Conservation (phyloP, 2,888 invertebrate genomes). For the Schrankia costaestrigalis region DNA sequence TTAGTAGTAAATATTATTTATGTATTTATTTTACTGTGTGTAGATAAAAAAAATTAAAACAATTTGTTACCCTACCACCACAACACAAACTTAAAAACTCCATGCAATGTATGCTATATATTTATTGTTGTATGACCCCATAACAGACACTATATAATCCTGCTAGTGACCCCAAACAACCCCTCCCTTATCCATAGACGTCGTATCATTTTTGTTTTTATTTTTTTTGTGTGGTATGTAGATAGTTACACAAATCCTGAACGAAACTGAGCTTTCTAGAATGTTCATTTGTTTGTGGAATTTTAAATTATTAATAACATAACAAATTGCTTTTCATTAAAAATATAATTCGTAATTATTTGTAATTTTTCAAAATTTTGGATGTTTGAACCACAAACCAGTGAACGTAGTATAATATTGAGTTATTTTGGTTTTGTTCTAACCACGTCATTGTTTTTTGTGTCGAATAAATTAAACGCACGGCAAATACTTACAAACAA, state of each 20-base stretch:
- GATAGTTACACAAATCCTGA: constrained; percentile 68
- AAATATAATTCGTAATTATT: neutral
- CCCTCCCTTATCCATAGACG: constrained; percentile 33
- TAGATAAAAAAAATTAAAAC: constrained; percentile 31
- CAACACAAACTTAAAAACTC: constrained; percentile 27
- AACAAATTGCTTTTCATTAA: neutral
- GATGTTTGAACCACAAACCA: constrained; percentile 60
- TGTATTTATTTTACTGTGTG: constrained; percentile 33
- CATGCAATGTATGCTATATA: constrained; percentile 38
- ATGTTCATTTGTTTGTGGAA: constrained; percentile 69
- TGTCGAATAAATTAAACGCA: too few relatives aligned
- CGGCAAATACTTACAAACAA: too few relatives aligned
- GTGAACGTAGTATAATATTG: constrained; percentile 66
- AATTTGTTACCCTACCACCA: constrained; percentile 22
- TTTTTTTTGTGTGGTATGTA: constrained; percentile 52
- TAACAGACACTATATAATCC: constrained; percentile 35
- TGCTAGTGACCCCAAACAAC: constrained; percentile 37
- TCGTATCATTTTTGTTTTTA: constrained; percentile 31
- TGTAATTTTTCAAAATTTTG: constrained; percentile 1
- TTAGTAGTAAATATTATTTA: neutral
- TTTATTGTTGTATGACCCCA: constrained; percentile 32
- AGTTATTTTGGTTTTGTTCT: constrained; percentile 44
- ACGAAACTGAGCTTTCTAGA: constrained; percentile 74
- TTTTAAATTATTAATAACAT: constrained; percentile 12
- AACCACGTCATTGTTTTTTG: constrained; percentile 54